Conservation (phyloP, 2,888 invertebrate species). For the Melipona bicolor region DNA sequence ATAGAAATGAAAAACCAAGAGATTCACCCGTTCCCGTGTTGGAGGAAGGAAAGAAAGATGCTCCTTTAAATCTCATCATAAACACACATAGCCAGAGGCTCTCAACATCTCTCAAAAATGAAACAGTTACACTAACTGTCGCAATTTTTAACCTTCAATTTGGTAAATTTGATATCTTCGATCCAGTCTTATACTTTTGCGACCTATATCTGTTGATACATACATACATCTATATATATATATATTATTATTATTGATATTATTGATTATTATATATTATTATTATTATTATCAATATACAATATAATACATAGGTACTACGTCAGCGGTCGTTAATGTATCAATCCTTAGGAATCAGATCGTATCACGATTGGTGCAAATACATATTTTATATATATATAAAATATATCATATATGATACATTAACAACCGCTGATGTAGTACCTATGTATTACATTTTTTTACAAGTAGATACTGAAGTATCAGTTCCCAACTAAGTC, state of each 20-base stretch:
- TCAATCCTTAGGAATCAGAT: background rate
- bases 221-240: background rate
- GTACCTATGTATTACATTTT: background rate
- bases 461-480: background rate
- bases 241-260: no score
- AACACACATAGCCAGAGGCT: slow-evolving; percentile 74
- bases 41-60: slow-evolving; percentile 59
- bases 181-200: no score
- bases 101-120: slow-evolving; percentile 64
- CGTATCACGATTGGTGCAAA: background rate
- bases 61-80: slow-evolving; percentile 74
- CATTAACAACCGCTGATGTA: background rate
- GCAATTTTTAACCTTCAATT: background rate
- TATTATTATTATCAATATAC: no score
- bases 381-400: no score
- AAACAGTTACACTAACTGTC: background rate
- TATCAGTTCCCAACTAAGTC: background rate
- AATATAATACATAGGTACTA: background rate
- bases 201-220: background rate
- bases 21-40: slow-evolving; percentile 68
- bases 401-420: no score
- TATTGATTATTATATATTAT: no score
- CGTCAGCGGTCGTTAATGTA: background rate
- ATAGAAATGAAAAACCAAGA: slow-evolving; percentile 70
- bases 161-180: background rate